Conservation (phyloP, 2,888 invertebrate species). For the Horisme vitalbata region DNA sequence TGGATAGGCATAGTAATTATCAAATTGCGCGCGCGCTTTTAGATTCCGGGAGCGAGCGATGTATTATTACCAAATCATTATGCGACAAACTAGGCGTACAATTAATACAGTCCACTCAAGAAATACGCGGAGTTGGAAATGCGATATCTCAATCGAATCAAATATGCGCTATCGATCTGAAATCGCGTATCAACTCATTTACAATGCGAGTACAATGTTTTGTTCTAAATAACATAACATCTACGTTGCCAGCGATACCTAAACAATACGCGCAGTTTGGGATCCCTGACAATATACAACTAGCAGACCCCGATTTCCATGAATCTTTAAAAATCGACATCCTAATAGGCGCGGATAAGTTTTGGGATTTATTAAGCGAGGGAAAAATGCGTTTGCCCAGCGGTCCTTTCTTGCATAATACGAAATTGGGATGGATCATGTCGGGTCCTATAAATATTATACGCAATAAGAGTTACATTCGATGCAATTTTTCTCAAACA, state of each 20-base stretch:
- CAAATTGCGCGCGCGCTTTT: too few species aligned
- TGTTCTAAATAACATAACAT: neutral
- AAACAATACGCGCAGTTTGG: neutral
- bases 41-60: too few species aligned
- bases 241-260: too few species aligned
- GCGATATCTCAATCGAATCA: too few species aligned
- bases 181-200: too few species aligned
- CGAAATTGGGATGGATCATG: constrained; percentile 33
- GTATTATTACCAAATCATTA: too few species aligned
- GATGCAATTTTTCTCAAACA: constrained; percentile 24
- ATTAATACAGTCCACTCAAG: too few species aligned
- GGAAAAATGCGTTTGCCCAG: constrained; percentile 22
- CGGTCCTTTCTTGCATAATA: constrained; percentile 32
- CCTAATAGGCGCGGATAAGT: constrained; percentile 22
- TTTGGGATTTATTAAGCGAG: constrained; percentile 27
- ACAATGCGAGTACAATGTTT: neutral
- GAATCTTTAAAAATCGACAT: constrained; percentile 1
- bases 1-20: too few species aligned
- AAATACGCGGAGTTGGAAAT: too few species aligned
- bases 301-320: constrained; percentile 8
- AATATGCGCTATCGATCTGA: too few species aligned
- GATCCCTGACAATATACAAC: neutral
- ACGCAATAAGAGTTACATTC: neutral
- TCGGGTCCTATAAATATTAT: constrained; percentile 23
- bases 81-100: too few species aligned